phyloP scores from a whole-genome alignment of 1,140 invertebrate species.

The Rhynchophorus ferrugineus region DNA sequence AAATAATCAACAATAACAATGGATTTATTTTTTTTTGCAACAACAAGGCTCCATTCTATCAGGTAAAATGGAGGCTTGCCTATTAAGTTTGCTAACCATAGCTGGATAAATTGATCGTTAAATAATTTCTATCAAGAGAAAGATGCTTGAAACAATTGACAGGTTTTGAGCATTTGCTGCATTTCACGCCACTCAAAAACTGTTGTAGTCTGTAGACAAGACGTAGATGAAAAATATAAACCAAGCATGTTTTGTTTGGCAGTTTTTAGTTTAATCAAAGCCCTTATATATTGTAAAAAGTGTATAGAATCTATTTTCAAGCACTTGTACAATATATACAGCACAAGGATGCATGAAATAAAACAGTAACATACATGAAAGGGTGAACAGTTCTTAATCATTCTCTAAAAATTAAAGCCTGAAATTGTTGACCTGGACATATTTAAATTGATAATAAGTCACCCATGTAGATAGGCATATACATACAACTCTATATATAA shows the following conservation, averaged over 20 bases:
- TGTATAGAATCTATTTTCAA: slow-evolving; percentile 14
- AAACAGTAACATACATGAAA: no score
- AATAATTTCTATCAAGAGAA: slow-evolving; percentile 8
- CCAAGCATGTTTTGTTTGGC: slow-evolving; percentile 31
- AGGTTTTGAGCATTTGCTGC: slow-evolving; percentile 29
- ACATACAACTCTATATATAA: slow-evolving; percentile 17
- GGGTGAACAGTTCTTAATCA: no score
- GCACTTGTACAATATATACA: slow-evolving; percentile 20
- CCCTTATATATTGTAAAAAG: slow-evolving; percentile 22
- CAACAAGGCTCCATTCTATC: slow-evolving; percentile 64
- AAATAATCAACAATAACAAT: slow-evolving; percentile 13
- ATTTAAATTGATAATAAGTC: no score
- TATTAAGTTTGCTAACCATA: slow-evolving; percentile 39
- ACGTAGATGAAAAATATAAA: slow-evolving; percentile 23
- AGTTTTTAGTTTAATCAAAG: slow-evolving; percentile 28
- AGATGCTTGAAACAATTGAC: slow-evolving; percentile 30
- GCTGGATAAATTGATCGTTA: slow-evolving; percentile 32
- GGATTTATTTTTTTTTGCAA: slow-evolving; percentile 41
- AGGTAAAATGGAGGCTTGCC: slow-evolving; percentile 53
- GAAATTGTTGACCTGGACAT: no score
- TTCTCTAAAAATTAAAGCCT: no score
- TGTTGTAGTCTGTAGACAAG: slow-evolving; percentile 32
- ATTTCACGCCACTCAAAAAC: slow-evolving; percentile 30
- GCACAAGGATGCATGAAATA: slow-evolving; percentile 11
- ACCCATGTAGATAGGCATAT: no score